Base-by-base conservation (phyloP, 2,797 vertebrate species). In the Moxostoma hubbsi region DNA sequence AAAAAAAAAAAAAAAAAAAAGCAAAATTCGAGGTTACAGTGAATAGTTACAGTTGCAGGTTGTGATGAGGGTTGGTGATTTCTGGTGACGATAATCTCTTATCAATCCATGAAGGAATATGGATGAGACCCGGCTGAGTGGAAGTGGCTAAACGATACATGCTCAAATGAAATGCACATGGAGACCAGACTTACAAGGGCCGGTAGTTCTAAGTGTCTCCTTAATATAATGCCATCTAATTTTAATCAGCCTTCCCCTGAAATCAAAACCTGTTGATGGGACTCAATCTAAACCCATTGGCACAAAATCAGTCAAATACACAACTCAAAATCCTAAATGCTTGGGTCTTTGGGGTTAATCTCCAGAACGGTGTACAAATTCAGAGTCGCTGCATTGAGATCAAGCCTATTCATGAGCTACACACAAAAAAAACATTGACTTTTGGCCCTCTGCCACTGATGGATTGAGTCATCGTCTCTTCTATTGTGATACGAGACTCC, bases 381-480 rank as follows among this genome's bases (percentile, higher is more conserved):
- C 78, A 81, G 73, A 77, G 67, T 4, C 54, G 24, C 82, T 43
- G 15, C 47, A 76, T 36, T 75, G 24, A 82, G 79, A 83, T 85
- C 85, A 85, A 85, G 79, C 46, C 70, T 77, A 68, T 82, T 79
- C 77, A 84, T 75, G 59, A 64, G 73, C 69, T 16, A 68, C 70
- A 71, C 77, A 82, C 54, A 71, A 58, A 83, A 84, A 72, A 79
- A 36, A 80, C 57, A 0, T 57, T 59, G 80, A 73, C 70, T 83
- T 80, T 86, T 87, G 85, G 85, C 83, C 77, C 51, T 67, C 54
- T 11, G 82, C 81, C 82, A 77, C 76, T 80, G 83, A 85, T 83
- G 79, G 83, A 86, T 84, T 82, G 85, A 70, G 69, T 79, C 78
- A 45, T 64, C 15, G 62, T 81, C 86, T 79, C 47, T 24, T 72